phyloP scores from a whole-genome alignment of 2,888 invertebrate genomes.

The Sclerodermus sp. region DNA sequence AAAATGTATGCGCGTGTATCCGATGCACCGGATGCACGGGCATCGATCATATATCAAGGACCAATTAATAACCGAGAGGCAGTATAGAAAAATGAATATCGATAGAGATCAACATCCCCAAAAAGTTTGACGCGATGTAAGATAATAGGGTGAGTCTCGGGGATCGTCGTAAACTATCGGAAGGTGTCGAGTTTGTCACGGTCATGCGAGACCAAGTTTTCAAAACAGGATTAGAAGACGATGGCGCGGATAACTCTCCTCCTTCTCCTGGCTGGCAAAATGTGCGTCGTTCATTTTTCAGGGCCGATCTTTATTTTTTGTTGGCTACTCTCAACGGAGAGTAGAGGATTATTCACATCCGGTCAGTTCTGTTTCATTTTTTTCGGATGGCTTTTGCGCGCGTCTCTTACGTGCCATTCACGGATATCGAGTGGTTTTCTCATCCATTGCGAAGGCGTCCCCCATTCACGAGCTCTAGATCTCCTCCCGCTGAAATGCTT shows the following conservation, averaged over 20 bases:
- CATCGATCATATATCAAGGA: constrained; percentile 34
- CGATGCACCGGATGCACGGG: too few relatives aligned
- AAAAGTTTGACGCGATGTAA: constrained; percentile 15
- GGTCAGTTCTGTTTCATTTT: constrained; percentile 50
- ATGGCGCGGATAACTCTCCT: constrained; percentile 33
- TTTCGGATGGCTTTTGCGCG: constrained; percentile 14
- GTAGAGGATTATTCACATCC: constrained; percentile 52
- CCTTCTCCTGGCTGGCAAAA: constrained; percentile 29
- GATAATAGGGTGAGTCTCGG: constrained; percentile 22
- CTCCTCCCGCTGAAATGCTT: constrained; percentile 11
- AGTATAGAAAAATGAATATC: constrained; percentile 19
- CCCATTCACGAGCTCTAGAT: constrained; percentile 25
- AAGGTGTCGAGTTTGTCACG: constrained; percentile 50
- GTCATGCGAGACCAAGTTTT: constrained; percentile 47
- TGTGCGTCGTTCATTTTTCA: constrained; percentile 45
- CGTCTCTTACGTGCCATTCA: constrained; percentile 18
- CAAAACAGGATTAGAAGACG: constrained; percentile 49
- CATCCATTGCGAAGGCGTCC: constrained; percentile 31
- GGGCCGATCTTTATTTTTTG: constrained; percentile 19
- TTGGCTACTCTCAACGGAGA: constrained; percentile 15
- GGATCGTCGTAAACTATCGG: constrained; percentile 40
- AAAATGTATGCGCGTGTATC: too few relatives aligned
- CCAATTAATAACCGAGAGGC: constrained; percentile 30
- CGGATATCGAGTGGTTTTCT: constrained; percentile 44
- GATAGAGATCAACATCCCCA: too few relatives aligned